phyloP scores from a whole-genome alignment of 2,888 invertebrate species.

The Tipula unca region DNA sequence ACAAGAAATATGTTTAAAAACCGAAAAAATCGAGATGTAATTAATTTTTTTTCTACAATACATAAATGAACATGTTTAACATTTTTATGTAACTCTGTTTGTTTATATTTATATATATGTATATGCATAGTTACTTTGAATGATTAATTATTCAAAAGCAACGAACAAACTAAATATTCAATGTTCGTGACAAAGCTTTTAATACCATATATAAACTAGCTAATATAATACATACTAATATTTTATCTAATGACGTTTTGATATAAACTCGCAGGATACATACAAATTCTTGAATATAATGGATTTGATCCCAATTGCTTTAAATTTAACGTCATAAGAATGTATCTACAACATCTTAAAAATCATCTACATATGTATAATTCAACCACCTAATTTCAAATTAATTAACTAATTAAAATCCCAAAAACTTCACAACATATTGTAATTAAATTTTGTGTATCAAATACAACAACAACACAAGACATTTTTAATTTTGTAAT shows the following conservation, averaged over 20 bases:
- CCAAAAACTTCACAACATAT: not conserved
- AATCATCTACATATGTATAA: not conserved
- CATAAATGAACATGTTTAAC: not conserved
- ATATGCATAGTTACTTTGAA: not conserved
- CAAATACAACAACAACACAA: not conserved
- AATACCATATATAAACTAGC: not conserved
- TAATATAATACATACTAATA: not conserved
- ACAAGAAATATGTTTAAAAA: no score
- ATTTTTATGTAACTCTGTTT: not conserved
- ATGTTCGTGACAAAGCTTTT: conserved; percentile 14
- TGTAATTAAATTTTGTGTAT: not conserved
- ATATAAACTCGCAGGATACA: not conserved
- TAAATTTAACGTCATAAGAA: not conserved
- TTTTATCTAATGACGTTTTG: not conserved
- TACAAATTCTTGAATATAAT: not conserved
- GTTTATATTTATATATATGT: not conserved
- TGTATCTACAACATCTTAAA: not conserved
- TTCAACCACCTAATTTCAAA: not conserved
- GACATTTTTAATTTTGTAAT: not conserved
- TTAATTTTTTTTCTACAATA: not conserved
- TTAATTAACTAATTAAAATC: not conserved
- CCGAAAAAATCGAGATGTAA: not conserved
- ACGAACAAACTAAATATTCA: not conserved
- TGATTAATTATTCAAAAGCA: not conserved
- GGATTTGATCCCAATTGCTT: not conserved